phyloP scores from a whole-genome alignment of 2,113 vertebrate species.

The Abramis brama region DNA sequence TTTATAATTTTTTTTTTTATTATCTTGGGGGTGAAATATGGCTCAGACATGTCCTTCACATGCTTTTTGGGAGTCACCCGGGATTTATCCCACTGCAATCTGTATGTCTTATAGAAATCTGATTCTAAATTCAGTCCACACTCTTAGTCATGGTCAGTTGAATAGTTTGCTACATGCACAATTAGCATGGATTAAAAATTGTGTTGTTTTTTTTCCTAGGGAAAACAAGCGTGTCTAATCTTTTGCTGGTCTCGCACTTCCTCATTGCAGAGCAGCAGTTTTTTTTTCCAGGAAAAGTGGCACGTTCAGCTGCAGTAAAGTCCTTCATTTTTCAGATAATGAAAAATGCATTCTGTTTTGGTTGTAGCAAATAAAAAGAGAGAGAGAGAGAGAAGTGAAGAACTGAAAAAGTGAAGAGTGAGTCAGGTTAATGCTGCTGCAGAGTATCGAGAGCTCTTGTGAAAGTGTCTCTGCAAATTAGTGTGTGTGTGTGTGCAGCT shows the following conservation, averaged over 20 bases:
- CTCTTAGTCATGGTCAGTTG: not conserved
- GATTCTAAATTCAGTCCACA: not conserved
- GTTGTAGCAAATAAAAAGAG: not conserved
- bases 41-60: not conserved
- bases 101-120: not conserved
- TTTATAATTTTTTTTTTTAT: not conserved
- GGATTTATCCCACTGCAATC: not conserved
- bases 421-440: slow-evolving; percentile 18
- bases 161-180: not conserved
- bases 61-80: not conserved
- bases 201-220: not conserved
- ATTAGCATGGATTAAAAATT: not conserved
- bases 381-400: not conserved
- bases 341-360: slow-evolving; percentile 67
- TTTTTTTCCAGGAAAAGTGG: not conserved
- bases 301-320: slow-evolving; percentile 13
- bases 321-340: slow-evolving; percentile 51
- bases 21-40: not conserved
- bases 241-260: slow-evolving; percentile 12
- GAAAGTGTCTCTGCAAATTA: not conserved
- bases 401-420: slow-evolving; percentile 47
- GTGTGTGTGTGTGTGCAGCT: not conserved
- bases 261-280: not conserved
- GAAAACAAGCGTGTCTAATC: slow-evolving; percentile 22
- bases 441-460: slow-evolving; percentile 9